Conservation (phyloP, 2,113 vertebrate species). For the Hemicordylus capensis region DNA sequence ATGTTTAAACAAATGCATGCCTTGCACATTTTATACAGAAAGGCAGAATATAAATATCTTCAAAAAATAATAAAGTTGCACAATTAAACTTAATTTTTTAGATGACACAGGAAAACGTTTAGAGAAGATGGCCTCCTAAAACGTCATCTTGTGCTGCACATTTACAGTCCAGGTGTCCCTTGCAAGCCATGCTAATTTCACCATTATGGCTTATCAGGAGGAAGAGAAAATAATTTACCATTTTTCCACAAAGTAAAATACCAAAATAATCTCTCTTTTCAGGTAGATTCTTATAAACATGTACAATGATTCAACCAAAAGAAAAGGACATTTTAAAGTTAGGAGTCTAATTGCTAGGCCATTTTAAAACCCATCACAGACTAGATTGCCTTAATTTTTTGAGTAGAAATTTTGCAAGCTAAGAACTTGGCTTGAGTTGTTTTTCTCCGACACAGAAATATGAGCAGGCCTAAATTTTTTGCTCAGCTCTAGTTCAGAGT, state of each 20-base stretch:
- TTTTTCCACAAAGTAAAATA: constrained; percentile 12
- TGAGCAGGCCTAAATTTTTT: neutral
- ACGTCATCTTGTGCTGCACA: too few species aligned
- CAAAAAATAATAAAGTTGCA: too few species aligned
- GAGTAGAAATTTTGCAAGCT: constrained; percentile 31
- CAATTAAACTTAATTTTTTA: too few species aligned
- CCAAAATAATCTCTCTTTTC: neutral
- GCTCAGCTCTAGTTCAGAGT: constrained; percentile 30
- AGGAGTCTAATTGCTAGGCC: constrained; percentile 3
- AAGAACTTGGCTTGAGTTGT: constrained; percentile 35
- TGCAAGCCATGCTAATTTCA: neutral
- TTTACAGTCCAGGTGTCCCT: neutral
- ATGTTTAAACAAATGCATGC: too few species aligned
- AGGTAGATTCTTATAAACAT: neutral
- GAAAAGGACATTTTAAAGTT: accelerated
- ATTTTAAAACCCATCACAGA: constrained; percentile 16
- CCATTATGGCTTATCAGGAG: accelerated
- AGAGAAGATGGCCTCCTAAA: too few species aligned
- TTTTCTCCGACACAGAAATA: constrained; percentile 44
- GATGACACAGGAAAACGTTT: neutral
- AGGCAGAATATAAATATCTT: too few species aligned
- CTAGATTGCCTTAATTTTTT: neutral
- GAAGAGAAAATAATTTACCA: neutral
- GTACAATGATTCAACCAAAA: neutral
- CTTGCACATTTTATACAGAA: too few species aligned